Evolutionary conservation across 1,140 invertebrate species (phyloP).

Genomic region (Neomicropteryx cornuta): DNA sequence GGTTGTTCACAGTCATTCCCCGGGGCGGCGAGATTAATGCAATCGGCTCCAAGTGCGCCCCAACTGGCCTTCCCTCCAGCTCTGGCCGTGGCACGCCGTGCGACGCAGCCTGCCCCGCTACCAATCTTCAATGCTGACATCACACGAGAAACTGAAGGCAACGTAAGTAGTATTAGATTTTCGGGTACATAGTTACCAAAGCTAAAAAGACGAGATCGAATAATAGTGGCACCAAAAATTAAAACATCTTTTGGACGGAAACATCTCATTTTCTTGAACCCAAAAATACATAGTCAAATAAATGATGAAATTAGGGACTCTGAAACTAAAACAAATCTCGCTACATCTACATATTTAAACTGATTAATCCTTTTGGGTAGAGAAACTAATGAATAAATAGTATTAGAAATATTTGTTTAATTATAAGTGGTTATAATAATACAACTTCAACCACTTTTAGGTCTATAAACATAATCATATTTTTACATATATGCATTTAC

Average conservation of each 20-base stretch:
- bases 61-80: too few species aligned
- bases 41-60: constrained; percentile 22
- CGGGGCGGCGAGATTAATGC: constrained; percentile 34
- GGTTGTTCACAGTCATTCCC: constrained; percentile 27
- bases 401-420: too few species aligned
- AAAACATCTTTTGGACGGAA: background rate
- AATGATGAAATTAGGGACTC: background rate
- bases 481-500: too few species aligned
- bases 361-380: too few species aligned
- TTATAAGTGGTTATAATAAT: too few species aligned
- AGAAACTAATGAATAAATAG: too few species aligned
- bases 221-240: background rate
- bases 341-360: background rate
- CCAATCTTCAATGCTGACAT: constrained; percentile 33
- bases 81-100: too few species aligned
- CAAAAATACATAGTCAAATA: background rate
- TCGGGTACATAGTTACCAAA: background rate
- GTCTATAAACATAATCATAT: too few species aligned
- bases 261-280: background rate
- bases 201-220: background rate
- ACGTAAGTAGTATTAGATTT: constrained; percentile 20
- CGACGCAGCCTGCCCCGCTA: constrained; percentile 29
- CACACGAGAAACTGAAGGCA: constrained; percentile 32
- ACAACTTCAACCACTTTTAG: too few species aligned
- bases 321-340: constrained; percentile 2